These are phyloP conservation scores for Hypocryptadius cinnamomeus DNA, from an alignment of 2,113 vertebrate species.

Conservation along the genomic window DNA sequence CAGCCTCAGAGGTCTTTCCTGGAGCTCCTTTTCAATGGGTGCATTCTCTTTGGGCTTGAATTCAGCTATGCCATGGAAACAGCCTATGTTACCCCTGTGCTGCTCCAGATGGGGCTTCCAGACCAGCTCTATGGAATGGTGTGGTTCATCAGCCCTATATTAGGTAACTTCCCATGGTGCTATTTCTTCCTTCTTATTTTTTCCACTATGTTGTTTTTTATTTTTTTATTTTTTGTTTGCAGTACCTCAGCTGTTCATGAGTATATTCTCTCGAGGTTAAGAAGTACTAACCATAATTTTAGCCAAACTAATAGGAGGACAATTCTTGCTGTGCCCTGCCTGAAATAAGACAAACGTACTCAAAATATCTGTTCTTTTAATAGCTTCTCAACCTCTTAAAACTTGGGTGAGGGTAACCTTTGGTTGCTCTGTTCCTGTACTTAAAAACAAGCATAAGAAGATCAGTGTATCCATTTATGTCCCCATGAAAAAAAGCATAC, in stretches of 20 bases:
- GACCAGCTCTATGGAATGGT: conserved; percentile 96
- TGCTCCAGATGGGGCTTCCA: conserved; percentile 95
- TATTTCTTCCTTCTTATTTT: neutral
- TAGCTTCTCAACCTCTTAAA: neutral
- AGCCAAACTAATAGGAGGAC: neutral
- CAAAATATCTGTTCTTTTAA: neutral
- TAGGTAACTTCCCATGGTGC: conserved; percentile 70
- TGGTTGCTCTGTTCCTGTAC: neutral
- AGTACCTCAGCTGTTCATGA: neutral
- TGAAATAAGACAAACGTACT: neutral
- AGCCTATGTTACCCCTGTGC: conserved; percentile 91
- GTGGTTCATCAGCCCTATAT: conserved; percentile 97
- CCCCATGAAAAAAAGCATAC: neutral
- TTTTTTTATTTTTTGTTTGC: neutral
- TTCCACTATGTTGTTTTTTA: neutral
- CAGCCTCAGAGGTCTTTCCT: conserved; percentile 86
- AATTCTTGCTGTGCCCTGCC: neutral
- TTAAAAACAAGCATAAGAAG: neutral
- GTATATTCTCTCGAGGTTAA: neutral
- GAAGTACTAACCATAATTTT: neutral
- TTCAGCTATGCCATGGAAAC: conserved; percentile 99
- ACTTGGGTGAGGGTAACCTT: neutral
- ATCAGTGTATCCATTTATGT: neutral
- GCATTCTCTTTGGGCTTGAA: conserved; percentile 92
- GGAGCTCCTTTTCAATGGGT: conserved; percentile 91